phyloP scores from a whole-genome alignment of 2,888 invertebrate genomes.

The Allophyes oxyacanthae region DNA sequence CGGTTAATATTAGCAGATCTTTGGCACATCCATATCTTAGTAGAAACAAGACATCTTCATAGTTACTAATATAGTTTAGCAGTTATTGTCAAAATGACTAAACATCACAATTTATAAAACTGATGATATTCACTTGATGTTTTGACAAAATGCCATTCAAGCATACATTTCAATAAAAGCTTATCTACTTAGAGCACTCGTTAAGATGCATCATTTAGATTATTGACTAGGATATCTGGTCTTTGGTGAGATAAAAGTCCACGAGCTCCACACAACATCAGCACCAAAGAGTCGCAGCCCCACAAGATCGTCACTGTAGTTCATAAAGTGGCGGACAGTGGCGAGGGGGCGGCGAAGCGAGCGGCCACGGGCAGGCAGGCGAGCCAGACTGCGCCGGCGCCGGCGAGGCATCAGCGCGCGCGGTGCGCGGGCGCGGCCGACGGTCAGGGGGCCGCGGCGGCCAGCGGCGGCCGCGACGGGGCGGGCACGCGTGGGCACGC shows the following conservation, averaged over 20 bases:
- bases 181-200: conserved; percentile 29
- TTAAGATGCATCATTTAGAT: conserved; percentile 32
- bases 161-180: conserved; percentile 33
- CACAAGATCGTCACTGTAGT: conserved; percentile 19
- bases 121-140: conserved; percentile 31
- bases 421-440: conserved; percentile 77
- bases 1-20: conserved; percentile 41
- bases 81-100: conserved; percentile 67
- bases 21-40: conserved; percentile 61
- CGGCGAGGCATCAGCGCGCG: conserved; percentile 82
- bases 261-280: conserved; percentile 29
- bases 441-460: conserved; percentile 87
- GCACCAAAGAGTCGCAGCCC: conserved; percentile 22
- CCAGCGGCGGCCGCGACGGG: conserved; percentile 80
- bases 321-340: conserved; percentile 66
- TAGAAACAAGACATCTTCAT: conserved; percentile 36
- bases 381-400: conserved; percentile 78
- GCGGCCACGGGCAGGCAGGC: conserved; percentile 79
- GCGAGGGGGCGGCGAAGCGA: conserved; percentile 65
- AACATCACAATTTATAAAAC: conserved; percentile 50
- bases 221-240: conserved; percentile 58
- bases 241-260: conserved; percentile 50
- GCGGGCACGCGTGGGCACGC: conserved; percentile 92
- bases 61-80: conserved; percentile 41
- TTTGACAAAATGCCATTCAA: conserved; percentile 40